Percentiles rank a stretch among this genome's conserved stretches.
Evolutionary conservation across 2,888 invertebrate species (phyloP).

Genomic region (Timandra comae): DNA sequence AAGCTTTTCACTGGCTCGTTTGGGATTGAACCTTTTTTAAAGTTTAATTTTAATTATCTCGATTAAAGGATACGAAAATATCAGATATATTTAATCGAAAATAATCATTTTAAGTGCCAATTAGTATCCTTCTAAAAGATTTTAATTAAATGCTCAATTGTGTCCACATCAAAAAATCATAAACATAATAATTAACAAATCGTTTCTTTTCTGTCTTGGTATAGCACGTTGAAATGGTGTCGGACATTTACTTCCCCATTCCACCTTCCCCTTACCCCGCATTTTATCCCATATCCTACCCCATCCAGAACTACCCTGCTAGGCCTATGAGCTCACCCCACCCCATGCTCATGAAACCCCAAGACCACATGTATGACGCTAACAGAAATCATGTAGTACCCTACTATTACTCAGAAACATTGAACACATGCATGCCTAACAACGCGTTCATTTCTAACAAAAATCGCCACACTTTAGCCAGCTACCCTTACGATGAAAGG

Average conservation of each 20-base stretch:
- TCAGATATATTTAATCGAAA: no score
- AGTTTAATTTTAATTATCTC: no score
- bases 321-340: slow-evolving; percentile 53
- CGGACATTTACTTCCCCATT: slow-evolving; percentile 83
- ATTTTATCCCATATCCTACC: slow-evolving; percentile 65
- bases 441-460: slow-evolving; percentile 54
- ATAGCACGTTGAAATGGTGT: slow-evolving; percentile 85
- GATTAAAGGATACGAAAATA: no score
- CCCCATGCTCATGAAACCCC: slow-evolving; percentile 47
- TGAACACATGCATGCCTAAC: slow-evolving; percentile 64
- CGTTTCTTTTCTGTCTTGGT: slow-evolving; percentile 73
- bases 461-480: slow-evolving; percentile 55
- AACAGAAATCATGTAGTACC: slow-evolving; percentile 74
- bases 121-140: no score
- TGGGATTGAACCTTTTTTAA: no score
- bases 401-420: slow-evolving; percentile 67
- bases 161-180: slow-evolving; percentile 1
- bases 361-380: slow-evolving; percentile 72
- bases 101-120: no score
- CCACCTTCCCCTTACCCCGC: slow-evolving; percentile 65
- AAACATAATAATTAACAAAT: slow-evolving; percentile 56
- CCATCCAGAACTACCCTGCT: slow-evolving; percentile 32
- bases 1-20: no score
- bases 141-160: no score
- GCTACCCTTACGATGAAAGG: slow-evolving; percentile 53